phyloP scores from a whole-genome alignment of 2,797 vertebrate genomes.

The Coracias cyanogaster region DNA sequence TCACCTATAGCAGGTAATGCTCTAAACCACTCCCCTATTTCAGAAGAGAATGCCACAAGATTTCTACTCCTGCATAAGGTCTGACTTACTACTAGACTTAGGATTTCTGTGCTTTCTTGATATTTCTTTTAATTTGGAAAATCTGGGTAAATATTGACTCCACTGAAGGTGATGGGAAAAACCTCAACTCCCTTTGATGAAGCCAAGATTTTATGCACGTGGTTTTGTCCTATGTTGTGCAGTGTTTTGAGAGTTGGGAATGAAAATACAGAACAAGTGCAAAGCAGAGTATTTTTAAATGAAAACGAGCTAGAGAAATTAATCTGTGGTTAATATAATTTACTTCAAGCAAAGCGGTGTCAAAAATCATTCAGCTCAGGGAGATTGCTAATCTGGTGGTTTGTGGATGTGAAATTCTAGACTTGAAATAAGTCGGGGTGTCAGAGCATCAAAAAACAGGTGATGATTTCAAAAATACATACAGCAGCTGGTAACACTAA shows the following conservation, averaged over 20 bases:
- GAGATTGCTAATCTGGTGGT: not conserved
- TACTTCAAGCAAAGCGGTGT: not conserved
- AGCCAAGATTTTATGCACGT: not conserved
- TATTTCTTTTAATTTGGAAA: not conserved
- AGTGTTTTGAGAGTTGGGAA: not conserved
- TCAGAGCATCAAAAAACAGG: not conserved
- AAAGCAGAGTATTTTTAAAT: not conserved
- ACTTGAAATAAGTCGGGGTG: not conserved
- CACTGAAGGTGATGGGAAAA: not conserved
- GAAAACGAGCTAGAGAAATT: not conserved
- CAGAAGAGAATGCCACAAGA: too few species aligned
- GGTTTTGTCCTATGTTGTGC: accelerated
- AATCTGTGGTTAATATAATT: not conserved
- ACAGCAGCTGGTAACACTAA: not conserved
- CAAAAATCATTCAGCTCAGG: not conserved
- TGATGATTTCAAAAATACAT: not conserved
- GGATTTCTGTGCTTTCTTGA: not conserved
- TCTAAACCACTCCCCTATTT: too few species aligned
- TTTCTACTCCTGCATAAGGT: not conserved
- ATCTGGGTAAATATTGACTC: not conserved
- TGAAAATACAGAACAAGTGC: not conserved
- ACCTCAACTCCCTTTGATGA: not conserved
- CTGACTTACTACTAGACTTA: not conserved
- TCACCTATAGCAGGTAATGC: too few species aligned
- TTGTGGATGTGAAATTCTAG: not conserved